Base-by-base conservation (phyloP, 2,113 vertebrate species). In the Daphoenositta chrysoptera region DNA sequence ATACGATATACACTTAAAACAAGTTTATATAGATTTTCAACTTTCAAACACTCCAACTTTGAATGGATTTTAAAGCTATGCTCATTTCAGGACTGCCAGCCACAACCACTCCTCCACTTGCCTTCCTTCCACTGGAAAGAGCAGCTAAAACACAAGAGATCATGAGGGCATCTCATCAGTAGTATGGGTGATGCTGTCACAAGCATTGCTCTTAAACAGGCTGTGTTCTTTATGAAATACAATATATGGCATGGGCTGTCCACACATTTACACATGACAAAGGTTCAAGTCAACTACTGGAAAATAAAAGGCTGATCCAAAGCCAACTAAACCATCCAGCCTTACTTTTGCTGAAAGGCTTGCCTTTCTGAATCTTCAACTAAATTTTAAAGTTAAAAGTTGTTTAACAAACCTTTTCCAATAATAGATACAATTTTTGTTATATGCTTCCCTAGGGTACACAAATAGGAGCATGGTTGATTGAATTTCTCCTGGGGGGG, bases 151-250 rank as follows among this genome's bases (percentile, higher is more conserved):
- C 30, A 40, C 19, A 58, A 47, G 15, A 54, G 14, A 31, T 48
- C 63, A 56, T 3, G 21, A 37, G 9, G 28, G 15, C 53, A 57
- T 24, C 47, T 22, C 27, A 65, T 31, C 33, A n/a, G 27, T 22
- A 15, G 17, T 5, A 24, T 1, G 0, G 9, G 17, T 37, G 40
- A 76, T 47, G 44, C 8, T 8, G 3, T 11, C 3, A 0, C 42
- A 71, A 83, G 42, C 22, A 7, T 39, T 61, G 22, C 50, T 24
- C 63, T 70, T 23, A 21, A 80, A 50, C 5, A 57, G 12, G 21
- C 27, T 58, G 27, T n/a, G 15, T 13, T 76, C 20, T 48, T 61
- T 4, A 30, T 13, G 20, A 87, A 56, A 54, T 35, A 44, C 31
- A 87, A 14, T 16, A 21, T 4, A 5, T 20, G 60, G 7, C 1